Conservation (phyloP, 2,888 invertebrate species). For the Caprella mutica region DNA sequence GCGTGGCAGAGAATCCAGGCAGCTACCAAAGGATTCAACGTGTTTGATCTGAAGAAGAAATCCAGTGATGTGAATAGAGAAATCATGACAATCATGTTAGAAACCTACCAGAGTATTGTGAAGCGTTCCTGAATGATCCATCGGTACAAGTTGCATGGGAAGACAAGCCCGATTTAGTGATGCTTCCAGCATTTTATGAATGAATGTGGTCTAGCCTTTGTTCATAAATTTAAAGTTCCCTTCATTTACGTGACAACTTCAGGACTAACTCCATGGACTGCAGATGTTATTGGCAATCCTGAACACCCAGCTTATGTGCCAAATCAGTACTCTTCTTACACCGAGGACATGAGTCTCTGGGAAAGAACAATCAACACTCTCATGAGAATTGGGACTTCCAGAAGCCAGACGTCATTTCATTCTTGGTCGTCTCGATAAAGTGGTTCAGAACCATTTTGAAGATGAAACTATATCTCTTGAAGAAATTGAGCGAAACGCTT, state of each 20-base stretch:
- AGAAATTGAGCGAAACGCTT: slow-evolving; percentile 14
- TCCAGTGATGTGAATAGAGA: slow-evolving; percentile 22
- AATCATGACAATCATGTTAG: slow-evolving; percentile 27
- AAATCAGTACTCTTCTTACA: slow-evolving; percentile 47
- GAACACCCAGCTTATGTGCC: slow-evolving; percentile 52
- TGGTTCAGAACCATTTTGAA: slow-evolving; percentile 7
- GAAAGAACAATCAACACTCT: slow-evolving; percentile 47
- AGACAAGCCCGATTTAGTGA: slow-evolving; percentile 41
- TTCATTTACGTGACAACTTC: slow-evolving; percentile 35
- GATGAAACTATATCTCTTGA: slow-evolving; percentile 11
- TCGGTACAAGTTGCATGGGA: slow-evolving; percentile 21
- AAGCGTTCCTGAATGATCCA: slow-evolving; percentile 29
- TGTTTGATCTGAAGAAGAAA: slow-evolving; percentile 26
- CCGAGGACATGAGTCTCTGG: slow-evolving; percentile 46
- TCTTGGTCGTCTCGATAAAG: slow-evolving; percentile 9
- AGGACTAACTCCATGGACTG: slow-evolving; percentile 42
- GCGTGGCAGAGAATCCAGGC: slow-evolving; percentile 14
- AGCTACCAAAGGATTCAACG: slow-evolving; percentile 29
- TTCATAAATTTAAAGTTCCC: slow-evolving; percentile 43
- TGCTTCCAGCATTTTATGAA: slow-evolving; percentile 46
- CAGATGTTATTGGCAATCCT: slow-evolving; percentile 47
- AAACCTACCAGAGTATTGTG: slow-evolving; percentile 31
- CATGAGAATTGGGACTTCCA: slow-evolving; percentile 6
- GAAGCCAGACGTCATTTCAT: slow-evolving; percentile 4
- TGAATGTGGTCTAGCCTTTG: slow-evolving; percentile 44